Percentiles rank a stretch among this genome's conserved stretches.
Evolutionary conservation across 2,888 invertebrate species (phyloP).

Genomic region (Andricus quercusramuli): DNA sequence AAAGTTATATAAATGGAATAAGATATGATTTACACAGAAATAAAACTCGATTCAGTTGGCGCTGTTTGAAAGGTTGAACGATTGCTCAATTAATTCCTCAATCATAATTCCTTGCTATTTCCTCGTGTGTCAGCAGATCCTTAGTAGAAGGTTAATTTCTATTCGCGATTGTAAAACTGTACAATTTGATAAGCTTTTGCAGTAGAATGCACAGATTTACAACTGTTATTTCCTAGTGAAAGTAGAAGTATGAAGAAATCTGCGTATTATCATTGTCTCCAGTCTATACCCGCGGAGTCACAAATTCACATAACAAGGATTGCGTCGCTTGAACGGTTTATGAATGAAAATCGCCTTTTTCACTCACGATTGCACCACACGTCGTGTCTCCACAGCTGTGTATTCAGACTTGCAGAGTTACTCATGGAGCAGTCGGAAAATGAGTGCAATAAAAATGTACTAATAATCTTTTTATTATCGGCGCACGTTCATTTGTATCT

Average conservation of each 20-base stretch:
- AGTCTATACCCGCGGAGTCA: not conserved
- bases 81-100: not conserved
- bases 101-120: not conserved
- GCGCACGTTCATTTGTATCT: not conserved
- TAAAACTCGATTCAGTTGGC: not conserved
- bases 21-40: not conserved
- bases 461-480: not conserved
- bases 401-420: not conserved
- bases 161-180: not conserved
- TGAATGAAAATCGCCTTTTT: conserved; percentile 16
- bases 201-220: not conserved
- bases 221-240: conserved; percentile 6
- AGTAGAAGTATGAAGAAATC: not conserved
- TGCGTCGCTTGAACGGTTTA: conserved; percentile 2
- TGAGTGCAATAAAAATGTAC: not conserved
- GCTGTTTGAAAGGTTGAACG: not conserved
- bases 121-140: not conserved
- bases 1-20: not conserved
- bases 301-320: not conserved
- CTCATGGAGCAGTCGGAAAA: not conserved
- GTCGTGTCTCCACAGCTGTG: not conserved
- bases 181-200: not conserved
- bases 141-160: not conserved
- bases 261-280: conserved; percentile 4
- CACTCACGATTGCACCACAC: not conserved